These are phyloP conservation scores for Octonoba sinensis DNA, from an alignment of 2,888 invertebrate genomes.

Conservation along the genomic window DNA sequence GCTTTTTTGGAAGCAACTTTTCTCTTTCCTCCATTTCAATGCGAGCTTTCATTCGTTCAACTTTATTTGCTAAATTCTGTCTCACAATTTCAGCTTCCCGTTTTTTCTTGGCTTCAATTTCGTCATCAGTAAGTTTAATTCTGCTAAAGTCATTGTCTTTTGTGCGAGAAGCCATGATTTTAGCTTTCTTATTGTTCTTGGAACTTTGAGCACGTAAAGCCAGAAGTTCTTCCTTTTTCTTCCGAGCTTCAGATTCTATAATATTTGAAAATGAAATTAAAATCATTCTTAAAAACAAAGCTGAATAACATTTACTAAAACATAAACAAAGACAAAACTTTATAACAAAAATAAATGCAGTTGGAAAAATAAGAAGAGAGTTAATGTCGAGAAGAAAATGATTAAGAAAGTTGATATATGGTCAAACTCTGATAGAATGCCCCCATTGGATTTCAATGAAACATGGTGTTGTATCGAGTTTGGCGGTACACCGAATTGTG, in stretches of 20 bases:
- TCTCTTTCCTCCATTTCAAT: constrained; percentile 63
- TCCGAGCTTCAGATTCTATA: constrained; percentile 36
- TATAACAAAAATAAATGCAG: too few species aligned
- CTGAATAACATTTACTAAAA: not conserved
- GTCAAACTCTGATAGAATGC: too few species aligned
- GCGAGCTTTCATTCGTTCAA: constrained; percentile 63
- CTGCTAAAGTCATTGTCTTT: constrained; percentile 66
- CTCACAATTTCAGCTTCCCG: constrained; percentile 53
- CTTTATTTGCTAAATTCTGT: constrained; percentile 41
- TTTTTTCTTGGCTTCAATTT: constrained; percentile 53
- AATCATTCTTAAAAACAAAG: not conserved
- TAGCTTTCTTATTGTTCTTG: constrained; percentile 65
- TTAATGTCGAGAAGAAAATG: too few species aligned
- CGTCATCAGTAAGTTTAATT: constrained; percentile 61
- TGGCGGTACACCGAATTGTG: too few species aligned
- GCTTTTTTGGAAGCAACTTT: constrained; percentile 42
- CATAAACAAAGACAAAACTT: not conserved
- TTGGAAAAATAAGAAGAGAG: too few species aligned
- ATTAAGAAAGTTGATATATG: too few species aligned
- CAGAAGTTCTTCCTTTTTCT: constrained; percentile 59
- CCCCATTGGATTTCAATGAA: too few species aligned
- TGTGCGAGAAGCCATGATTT: constrained; percentile 65
- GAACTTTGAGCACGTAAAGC: constrained; percentile 62
- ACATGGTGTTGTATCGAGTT: too few species aligned
- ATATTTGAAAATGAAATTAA: not conserved